Evolutionary conservation across 2,797 vertebrate species (phyloP).

Genomic region (Pseudocheirus occidentalis): DNA sequence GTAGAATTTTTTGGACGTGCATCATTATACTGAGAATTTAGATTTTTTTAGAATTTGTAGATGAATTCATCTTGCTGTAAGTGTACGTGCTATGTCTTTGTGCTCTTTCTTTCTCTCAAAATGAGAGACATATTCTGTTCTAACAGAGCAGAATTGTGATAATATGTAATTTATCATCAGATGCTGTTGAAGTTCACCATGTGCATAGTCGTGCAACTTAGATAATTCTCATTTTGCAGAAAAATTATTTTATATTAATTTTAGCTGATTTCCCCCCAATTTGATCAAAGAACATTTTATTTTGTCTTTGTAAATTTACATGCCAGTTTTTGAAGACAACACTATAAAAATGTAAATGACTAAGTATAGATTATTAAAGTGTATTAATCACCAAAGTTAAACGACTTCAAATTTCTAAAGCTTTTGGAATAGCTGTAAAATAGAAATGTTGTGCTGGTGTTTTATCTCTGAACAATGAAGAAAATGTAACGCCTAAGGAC

Average conservation of each 20-base stretch:
- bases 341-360: not conserved
- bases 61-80: not conserved
- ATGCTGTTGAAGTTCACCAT: not conserved
- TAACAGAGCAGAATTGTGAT: not conserved
- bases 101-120: not conserved
- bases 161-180: not conserved
- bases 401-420: not conserved
- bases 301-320: not conserved
- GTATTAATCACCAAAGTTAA: not conserved
- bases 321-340: not conserved
- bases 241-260: not conserved
- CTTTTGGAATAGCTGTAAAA: not conserved
- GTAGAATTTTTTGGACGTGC: not conserved
- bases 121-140: not conserved
- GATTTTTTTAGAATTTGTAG: not conserved
- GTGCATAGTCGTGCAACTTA: not conserved
- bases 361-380: not conserved
- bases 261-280: not conserved
- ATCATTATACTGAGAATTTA: not conserved
- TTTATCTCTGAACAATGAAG: not conserved
- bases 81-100: not conserved
- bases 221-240: not conserved
- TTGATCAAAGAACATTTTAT: not conserved
- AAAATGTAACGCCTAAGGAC: not conserved
- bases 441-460: not conserved